phyloP scores from a whole-genome alignment of 2,113 vertebrate genomes.

The Sorex fumeus region DNA sequence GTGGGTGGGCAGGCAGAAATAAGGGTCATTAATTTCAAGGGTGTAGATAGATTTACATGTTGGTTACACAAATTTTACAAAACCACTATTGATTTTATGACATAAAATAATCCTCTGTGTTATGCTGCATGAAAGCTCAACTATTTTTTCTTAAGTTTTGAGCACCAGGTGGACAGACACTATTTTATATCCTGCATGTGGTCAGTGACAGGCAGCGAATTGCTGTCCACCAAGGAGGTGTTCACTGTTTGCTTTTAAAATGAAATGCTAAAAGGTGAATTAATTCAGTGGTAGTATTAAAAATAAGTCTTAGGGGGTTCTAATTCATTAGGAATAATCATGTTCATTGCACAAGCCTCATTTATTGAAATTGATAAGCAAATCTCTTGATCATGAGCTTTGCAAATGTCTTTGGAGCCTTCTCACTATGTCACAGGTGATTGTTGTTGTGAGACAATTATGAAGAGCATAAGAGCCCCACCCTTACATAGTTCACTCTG shows the following conservation, averaged over 20 bases:
- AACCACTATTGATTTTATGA: neutral
- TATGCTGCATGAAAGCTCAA: neutral
- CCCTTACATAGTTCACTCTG: constrained; percentile 39
- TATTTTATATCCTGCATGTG: neutral
- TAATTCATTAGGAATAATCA: constrained; percentile 41
- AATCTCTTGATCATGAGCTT: constrained; percentile 70
- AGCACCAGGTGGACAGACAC: neutral
- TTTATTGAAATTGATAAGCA: constrained; percentile 61
- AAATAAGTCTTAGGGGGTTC: constrained; percentile 4
- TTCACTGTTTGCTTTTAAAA: constrained; percentile 40
- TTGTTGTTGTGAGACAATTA: constrained; percentile 62
- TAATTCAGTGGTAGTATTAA: neutral
- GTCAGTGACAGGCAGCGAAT: neutral
- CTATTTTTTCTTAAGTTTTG: neutral
- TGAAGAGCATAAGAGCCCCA: neutral
- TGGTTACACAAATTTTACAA: neutral
- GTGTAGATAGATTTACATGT: neutral
- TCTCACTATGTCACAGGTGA: neutral
- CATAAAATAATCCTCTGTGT: neutral
- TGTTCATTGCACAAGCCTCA: constrained; percentile 18
- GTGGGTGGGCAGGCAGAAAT: neutral
- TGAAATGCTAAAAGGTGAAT: neutral
- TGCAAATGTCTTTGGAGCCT: constrained; percentile 45
- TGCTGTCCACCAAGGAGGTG: neutral
- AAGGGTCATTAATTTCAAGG: neutral